phyloP scores from a whole-genome alignment of 2,888 invertebrate genomes.

The Athalia cordata region DNA sequence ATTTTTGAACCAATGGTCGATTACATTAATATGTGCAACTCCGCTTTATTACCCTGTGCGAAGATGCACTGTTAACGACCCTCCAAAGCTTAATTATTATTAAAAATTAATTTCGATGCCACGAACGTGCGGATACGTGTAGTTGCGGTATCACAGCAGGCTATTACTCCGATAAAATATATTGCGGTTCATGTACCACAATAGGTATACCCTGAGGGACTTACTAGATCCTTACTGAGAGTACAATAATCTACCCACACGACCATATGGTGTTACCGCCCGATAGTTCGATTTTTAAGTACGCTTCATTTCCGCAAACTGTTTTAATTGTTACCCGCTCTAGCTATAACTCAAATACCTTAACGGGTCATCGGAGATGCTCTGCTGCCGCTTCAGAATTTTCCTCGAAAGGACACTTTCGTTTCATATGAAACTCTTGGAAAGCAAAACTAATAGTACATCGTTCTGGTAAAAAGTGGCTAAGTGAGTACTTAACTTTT shows the following conservation, averaged over 20 bases:
- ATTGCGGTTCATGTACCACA: conserved; percentile 19
- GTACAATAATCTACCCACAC: conserved; percentile 29
- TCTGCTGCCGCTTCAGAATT: background rate
- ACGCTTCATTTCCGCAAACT: conserved; percentile 15
- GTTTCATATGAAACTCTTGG: too few relatives aligned
- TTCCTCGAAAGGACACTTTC: background rate
- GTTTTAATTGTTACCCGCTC: conserved; percentile 25
- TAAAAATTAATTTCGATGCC: conserved; percentile 27
- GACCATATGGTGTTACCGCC: conserved; percentile 20
- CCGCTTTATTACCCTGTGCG: background rate
- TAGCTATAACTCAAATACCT: background rate
- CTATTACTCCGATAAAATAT: conserved; percentile 28
- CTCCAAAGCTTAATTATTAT: background rate
- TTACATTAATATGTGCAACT: background rate
- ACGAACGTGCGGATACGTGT: background rate
- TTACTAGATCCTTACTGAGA: conserved; percentile 26
- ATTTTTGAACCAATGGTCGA: too few relatives aligned
- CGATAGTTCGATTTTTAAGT: conserved; percentile 12
- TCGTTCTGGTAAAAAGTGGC: too few relatives aligned
- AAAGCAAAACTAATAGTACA: too few relatives aligned
- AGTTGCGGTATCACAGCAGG: conserved; percentile 14
- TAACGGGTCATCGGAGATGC: background rate
- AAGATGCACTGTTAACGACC: background rate
- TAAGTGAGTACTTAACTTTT: too few relatives aligned
- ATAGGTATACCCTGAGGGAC: conserved; percentile 6